phyloP scores from a whole-genome alignment of 2,113 vertebrate genomes.

The Climacteris rufus region DNA sequence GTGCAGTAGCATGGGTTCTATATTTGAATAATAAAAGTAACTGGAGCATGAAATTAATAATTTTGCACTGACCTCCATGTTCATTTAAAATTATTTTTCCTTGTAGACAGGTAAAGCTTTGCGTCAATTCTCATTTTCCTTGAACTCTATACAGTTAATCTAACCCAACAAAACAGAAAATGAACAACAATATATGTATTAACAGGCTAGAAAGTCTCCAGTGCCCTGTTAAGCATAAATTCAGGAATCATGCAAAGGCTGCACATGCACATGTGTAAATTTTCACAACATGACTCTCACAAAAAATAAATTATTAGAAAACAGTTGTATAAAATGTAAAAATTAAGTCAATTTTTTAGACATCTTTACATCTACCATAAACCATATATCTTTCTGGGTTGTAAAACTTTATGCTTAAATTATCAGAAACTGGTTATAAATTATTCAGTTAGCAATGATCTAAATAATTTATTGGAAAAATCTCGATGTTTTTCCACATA shows the following conservation, averaged over 20 bases:
- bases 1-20: neutral
- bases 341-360: neutral
- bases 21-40: conserved; percentile 44
- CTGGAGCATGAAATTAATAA: conserved; percentile 57
- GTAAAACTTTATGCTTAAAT: neutral
- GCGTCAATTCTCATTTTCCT: conserved; percentile 15
- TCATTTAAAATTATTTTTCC: conserved; percentile 24
- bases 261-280: neutral
- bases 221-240: neutral
- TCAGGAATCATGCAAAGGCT: neutral
- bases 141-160: neutral
- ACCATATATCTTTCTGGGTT: neutral
- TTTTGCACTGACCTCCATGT: conserved; percentile 37
- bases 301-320: neutral
- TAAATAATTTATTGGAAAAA: neutral
- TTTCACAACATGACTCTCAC: neutral
- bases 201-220: neutral
- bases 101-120: conserved; percentile 29
- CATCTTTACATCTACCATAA: neutral
- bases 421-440: neutral
- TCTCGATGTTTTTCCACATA: neutral
- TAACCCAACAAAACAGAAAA: neutral
- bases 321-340: neutral
- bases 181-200: neutral
- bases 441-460: neutral